Evolutionary conservation across 2,113 vertebrate species (phyloP), one percentile per base, ranked within the genome.

Genomic region (Climacteris rufus): DNA sequence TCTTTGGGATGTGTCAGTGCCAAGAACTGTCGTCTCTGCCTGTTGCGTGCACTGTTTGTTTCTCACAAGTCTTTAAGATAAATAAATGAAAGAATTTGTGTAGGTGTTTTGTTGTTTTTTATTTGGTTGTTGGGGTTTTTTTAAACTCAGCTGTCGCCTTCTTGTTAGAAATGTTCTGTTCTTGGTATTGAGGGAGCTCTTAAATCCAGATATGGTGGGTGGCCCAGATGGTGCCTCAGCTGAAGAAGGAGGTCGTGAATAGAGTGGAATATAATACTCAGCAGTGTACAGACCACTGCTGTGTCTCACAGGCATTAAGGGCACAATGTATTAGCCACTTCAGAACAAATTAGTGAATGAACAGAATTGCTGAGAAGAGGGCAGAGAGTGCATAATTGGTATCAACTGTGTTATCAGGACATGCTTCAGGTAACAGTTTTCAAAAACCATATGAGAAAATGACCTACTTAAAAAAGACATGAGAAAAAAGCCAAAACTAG

Each of bases 181-280:
- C 53, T 83, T 83, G 52, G 23, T 76, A 57, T 92, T 76, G 49
- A 90, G 78, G n/a, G 45, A 95, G 40, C 42, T 90, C n/a, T 88
- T 70, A 88, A 93, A 70, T 9, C 9, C 59, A 77, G 83, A 69
- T 80, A 76, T n/a, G 8, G 54, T 92, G 68, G 72, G 76, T 83
- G 86, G 93, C 86, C 90, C 90, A 96, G 75, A n/a, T 95, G 89
- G 83, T 90, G 60, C 50, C 52, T 89, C 47, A 66, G 50, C 33
- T 93, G 76, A 92, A 77, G 53, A 61, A 39, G 11, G 16, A 15
- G 27, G 44, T 78, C 68, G 77, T 63, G 79, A 90, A 56, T 31
- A 78, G 19, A 61, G 33, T 37, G 30, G 47, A 78, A 54, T 54
- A 18, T 61, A 70, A 70, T 45, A 57, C 47, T 64, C 42, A 59